Evolutionary conservation across 2,888 invertebrate genomes (phyloP), one percentile per base, ranked within the genome.

Genomic region (Bellardia bayeri): DNA sequence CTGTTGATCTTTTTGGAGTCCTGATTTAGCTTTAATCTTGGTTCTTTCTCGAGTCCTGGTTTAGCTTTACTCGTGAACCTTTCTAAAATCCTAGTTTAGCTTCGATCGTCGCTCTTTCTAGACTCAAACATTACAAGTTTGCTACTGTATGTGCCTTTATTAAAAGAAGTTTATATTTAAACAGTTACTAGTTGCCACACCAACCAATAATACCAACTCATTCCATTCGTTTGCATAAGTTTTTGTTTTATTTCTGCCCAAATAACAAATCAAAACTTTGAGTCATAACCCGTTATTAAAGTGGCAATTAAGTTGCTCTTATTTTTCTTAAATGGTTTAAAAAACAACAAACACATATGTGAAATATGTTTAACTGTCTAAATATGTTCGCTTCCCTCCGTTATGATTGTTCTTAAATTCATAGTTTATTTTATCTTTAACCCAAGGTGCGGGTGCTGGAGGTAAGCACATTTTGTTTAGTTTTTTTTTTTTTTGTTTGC

Each of bases 261-360:
- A 76, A 58, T 69, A 49, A 72, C 72, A 78, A 84, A 72, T 66
- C 49, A 84, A 79, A 72, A 40, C 23, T 82, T 85, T 87, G 82
- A 85, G 82, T 87, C 85, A 87, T 87, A 87, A 85, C 61, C 87
- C 84, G 87, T 87, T 85, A 85, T 85, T 74, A 85, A 79, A 85
- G 82, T 82, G 78, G 82, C 87, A 87, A 85, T 87, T 87, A 85
- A 82, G 82, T 85, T 85, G 85, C 82, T 82, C 64, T 87, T 87
- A 87, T 81, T 82, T 66, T 76, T 45, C 40, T 45, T 82, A 78
- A 86, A 86, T 45, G 72, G 33, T 74, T 45, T 58, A 69, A 76
- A 76, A 76, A 82, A 16, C n/a, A 40, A 64, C 64, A 40, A 7
- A 64, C 54, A 71, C 69, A 56, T 54, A 74, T 71, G 69, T 63